phyloP scores from a whole-genome alignment of 1,140 invertebrate genomes.

The Drosophila auraria region DNA sequence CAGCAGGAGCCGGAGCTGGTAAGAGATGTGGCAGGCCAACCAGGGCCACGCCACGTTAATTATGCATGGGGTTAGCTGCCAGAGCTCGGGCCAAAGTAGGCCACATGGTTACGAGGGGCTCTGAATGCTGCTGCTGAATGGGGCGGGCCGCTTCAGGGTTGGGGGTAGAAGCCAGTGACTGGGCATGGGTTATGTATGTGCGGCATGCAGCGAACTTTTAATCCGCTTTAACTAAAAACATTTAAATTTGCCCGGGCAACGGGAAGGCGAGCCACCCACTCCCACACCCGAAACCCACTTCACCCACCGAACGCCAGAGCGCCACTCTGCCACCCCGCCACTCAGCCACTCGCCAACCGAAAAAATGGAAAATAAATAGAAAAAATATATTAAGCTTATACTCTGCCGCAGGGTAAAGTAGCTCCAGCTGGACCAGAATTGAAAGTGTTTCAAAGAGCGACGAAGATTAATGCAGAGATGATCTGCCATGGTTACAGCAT shows the following conservation, averaged over 20 bases:
- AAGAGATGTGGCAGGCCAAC: slow-evolving; percentile 50
- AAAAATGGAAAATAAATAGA: slow-evolving; percentile 56
- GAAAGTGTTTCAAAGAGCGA: slow-evolving; percentile 14
- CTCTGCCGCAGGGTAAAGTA: slow-evolving; percentile 43
- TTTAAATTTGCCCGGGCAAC: slow-evolving; percentile 72
- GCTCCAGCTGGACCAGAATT: slow-evolving; percentile 24
- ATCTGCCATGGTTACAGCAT: not conserved
- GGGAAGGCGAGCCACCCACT: slow-evolving; percentile 3
- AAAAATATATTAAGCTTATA: slow-evolving; percentile 45
- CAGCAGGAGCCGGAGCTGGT: slow-evolving; percentile 7
- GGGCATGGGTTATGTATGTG: slow-evolving; percentile 80
- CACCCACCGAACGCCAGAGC: slow-evolving; percentile 14
- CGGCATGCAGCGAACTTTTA: slow-evolving; percentile 82
- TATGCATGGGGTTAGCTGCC: slow-evolving; percentile 78
- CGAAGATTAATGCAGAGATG: slow-evolving; percentile 24
- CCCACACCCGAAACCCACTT: slow-evolving; percentile 31
- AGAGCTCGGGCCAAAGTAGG: slow-evolving; percentile 76
- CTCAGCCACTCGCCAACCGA: slow-evolving; percentile 32
- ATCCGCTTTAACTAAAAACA: slow-evolving; percentile 83
- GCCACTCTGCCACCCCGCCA: slow-evolving; percentile 19
- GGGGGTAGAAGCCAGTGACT: slow-evolving; percentile 6
- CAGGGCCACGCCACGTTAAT: slow-evolving; percentile 73
- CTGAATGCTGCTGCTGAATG: slow-evolving; percentile 35
- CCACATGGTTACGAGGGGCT: slow-evolving; percentile 65
- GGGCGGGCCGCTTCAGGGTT: slow-evolving; percentile 5